These are phyloP conservation scores for Elanus axillaris DNA, from an alignment of 2,113 vertebrate species.

Conservation along the genomic window DNA sequence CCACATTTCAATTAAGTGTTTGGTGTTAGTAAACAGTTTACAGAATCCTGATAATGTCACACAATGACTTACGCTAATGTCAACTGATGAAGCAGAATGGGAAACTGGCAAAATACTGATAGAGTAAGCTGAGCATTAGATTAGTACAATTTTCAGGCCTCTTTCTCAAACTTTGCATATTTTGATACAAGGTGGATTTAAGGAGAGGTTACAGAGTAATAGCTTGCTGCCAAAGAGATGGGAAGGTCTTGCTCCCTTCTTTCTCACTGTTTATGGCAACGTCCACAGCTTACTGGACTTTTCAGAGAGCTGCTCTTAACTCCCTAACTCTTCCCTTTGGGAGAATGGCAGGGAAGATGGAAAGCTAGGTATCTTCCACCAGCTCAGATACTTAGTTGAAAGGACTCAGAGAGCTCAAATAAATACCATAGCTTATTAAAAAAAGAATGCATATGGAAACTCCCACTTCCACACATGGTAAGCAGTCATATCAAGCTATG, in stretches of 20 bases:
- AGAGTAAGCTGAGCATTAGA: not conserved
- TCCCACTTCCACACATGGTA: rapidly evolving
- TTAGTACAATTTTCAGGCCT: not conserved
- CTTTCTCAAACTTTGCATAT: not conserved
- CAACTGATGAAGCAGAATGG: not conserved
- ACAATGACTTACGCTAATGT: not conserved
- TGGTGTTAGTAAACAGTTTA: not conserved
- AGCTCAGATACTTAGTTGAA: not conserved
- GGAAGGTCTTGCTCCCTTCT: not conserved
- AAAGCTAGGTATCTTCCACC: not conserved
- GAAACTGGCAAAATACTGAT: not conserved
- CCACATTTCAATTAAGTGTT: not conserved
- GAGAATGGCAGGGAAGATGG: not conserved
- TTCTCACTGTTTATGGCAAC: not conserved
- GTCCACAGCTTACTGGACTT: not conserved
- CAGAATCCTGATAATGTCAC: not conserved
- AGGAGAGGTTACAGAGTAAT: not conserved
- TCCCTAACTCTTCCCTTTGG: not conserved
- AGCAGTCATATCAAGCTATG: not conserved
- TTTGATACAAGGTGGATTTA: not conserved
- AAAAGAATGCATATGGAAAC: not conserved
- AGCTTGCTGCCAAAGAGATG: not conserved
- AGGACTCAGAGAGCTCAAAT: not conserved
- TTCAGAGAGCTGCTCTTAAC: not conserved
- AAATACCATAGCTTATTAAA: not conserved